A percentile compares a stretch with the other conserved stretches of the same genome.
Conservation (phyloP, 1,140 invertebrate genomes). For the Physella acuta region DNA sequence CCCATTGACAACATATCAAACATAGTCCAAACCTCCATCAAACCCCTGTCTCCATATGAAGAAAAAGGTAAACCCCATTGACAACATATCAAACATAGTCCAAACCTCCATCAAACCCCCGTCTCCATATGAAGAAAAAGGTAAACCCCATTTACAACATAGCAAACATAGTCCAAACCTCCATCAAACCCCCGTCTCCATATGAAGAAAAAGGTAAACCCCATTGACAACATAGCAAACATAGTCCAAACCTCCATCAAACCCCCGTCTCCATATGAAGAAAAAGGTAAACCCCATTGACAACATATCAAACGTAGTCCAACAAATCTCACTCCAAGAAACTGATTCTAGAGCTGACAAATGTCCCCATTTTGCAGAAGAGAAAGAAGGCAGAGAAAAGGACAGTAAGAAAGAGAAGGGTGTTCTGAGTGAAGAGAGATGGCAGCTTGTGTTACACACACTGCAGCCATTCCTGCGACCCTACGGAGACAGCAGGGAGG, state of each 20-base stretch:
- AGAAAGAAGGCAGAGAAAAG: slow-evolving; percentile 53
- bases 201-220: slow-evolving; percentile 59
- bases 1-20: no score
- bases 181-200: slow-evolving; percentile 50
- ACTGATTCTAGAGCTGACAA: no score
- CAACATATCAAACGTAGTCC: no score
- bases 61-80: no score
- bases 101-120: slow-evolving; percentile 49
- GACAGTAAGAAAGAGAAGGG: slow-evolving; percentile 42
- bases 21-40: slow-evolving; percentile 41
- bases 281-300: no score
- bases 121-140: slow-evolving; percentile 56
- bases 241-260: no score
- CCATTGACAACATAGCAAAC: no score
- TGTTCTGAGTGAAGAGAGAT: slow-evolving; percentile 42
- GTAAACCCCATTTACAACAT: no score
- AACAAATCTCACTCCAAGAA: no score
- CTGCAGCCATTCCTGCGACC: slow-evolving; percentile 53
- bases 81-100: no score
- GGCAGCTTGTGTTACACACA: slow-evolving; percentile 43
- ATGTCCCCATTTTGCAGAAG: slow-evolving; percentile 50
- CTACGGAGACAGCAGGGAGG: slow-evolving; percentile 51
- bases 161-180: no score
- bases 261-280: slow-evolving; percentile 54
- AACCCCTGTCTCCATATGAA: slow-evolving; percentile 54